Evolutionary conservation across 2,797 vertebrate species (phyloP).

Genomic region (Botia almorhae): DNA sequence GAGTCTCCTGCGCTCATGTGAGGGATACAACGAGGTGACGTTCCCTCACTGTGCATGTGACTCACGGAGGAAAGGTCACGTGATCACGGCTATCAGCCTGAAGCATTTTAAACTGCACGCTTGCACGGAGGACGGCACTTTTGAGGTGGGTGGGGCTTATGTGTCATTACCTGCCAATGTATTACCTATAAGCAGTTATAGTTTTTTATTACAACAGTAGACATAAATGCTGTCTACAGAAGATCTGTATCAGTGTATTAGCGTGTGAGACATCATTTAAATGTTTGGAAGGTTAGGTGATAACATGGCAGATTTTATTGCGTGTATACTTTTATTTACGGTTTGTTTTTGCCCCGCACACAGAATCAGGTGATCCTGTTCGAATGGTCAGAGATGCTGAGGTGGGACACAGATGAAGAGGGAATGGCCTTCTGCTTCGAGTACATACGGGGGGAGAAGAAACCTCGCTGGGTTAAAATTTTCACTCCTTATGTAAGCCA

Average conservation of each 20-base stretch:
- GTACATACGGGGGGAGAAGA: constrained; percentile 94
- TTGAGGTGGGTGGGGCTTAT: constrained; percentile 79
- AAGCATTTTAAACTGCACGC: constrained; percentile 94
- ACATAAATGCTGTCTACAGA: neutral
- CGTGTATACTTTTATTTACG: neutral
- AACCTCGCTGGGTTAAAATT: constrained; percentile 98
- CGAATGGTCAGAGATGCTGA: constrained; percentile 96
- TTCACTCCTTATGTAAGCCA: constrained; percentile 96
- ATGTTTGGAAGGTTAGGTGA: neutral
- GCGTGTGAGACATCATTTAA: no score
- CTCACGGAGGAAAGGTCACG: constrained; percentile 92
- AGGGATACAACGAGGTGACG: constrained; percentile 93
- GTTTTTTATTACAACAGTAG: neutral
- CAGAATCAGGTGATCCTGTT: constrained; percentile 97
- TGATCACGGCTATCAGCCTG: constrained; percentile 92
- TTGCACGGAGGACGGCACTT: constrained; percentile 91
- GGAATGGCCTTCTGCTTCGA: constrained; percentile 98
- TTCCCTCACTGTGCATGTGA: constrained; percentile 97
- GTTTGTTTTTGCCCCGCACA: neutral
- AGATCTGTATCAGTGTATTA: neutral
- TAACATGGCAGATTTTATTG: neutral
- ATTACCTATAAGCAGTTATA: neutral
- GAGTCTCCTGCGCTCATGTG: constrained; percentile 87
- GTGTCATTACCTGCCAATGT: neutral
- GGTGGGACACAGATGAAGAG: constrained; percentile 97